Evolutionary conservation across 2,888 invertebrate genomes (phyloP), one percentile per base, ranked within the genome.

Genomic region (Leucophenga maculata): DNA sequence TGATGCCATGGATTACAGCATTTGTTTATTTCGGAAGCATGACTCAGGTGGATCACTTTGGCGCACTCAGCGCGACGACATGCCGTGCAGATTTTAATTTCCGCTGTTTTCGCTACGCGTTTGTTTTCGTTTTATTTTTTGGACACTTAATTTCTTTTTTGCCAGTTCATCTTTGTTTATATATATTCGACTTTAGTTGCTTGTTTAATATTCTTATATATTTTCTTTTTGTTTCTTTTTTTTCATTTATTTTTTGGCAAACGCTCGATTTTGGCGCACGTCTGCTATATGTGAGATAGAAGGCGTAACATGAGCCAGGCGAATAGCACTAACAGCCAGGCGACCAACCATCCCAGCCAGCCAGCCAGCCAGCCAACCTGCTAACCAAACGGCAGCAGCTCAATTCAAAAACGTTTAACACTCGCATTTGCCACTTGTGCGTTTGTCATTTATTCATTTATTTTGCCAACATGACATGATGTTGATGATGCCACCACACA

Each of bases 401-500:
- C 81, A 86, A 85, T 86, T 84, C 82, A 78, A 76, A 85, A 86
- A 77, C 86, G 80, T 82, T 86, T 83, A 84, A 81, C 80, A 83
- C 82, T 77, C 75, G 74, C 75, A 70, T 77, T 76, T 72, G 72
- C 72, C 83, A 77, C 75, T 81, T 77, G 78, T 75, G 74, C 74
- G 73, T 75, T 75, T 77, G 77, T 74, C 76, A 75, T 75, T 75
- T 77, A 70, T 54, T 70, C 62, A 39, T 69, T 71, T 72, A 65
- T 68, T 59, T 26, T 50, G 67, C 44, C 67, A 31, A 46, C 67
- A 59, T 32, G 39, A 39, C 39, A 39, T 16, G 55, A 3, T 26
- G 22, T 14, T 55, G 59, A 11, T 60, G 44, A 16, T 31, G 60
- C 60, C 72, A 44, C 11, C 48, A 13, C 13, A 16, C 44, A 13